Base-by-base conservation (phyloP, 2,888 invertebrate species). In the Oscheius sp. region DNA sequence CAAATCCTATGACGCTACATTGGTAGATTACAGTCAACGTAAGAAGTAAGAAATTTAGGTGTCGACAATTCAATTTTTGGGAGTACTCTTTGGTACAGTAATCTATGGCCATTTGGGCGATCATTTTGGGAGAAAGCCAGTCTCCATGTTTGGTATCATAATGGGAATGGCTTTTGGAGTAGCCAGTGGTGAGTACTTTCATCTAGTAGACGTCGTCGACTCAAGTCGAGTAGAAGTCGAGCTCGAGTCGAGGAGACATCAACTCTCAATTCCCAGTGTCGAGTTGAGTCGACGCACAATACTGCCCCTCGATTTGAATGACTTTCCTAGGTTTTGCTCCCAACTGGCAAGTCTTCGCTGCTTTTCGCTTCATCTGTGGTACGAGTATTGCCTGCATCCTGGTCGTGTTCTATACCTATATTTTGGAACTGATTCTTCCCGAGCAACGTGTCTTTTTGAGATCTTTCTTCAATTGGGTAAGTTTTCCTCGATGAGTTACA, bases 401-500 rank as follows among this genome's bases (percentile, higher is more conserved):
- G 7, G 74, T 82, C 7, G 82, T 82, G 0, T 80, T 80, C 72
- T 82, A 80, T 53, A 74, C 80, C 0, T 82, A 77, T 59, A 80
- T 81, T 72, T 53, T 77, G 23, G 82, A 82, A 29, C 58, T 82
- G 21, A 80, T 82, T 13, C 75, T 75, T 2, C 79, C 80, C 0
- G 75, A 82, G 49, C 82, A 82, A 43, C 68, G 82, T 27, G 78
- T 82, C 1, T 82, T 82, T 45, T 23, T 82, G 49, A 46, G 82
- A 41, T 75, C 80, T 2, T 79, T 82, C 52, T 82, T 80, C 64
- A 80, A 82, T 41, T 81, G 81, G 81, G 81, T 81, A 21, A 27
- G 72, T 75, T 6, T 25, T 13, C 18, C 53, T 52, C 18, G 73
- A 59, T 72, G 13, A 49, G 35, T 55, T 18, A 45, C 13, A 3